Evolutionary conservation across 2,888 invertebrate species (phyloP), one percentile per base, ranked within the genome.

Genomic region (Oithona nana): DNA sequence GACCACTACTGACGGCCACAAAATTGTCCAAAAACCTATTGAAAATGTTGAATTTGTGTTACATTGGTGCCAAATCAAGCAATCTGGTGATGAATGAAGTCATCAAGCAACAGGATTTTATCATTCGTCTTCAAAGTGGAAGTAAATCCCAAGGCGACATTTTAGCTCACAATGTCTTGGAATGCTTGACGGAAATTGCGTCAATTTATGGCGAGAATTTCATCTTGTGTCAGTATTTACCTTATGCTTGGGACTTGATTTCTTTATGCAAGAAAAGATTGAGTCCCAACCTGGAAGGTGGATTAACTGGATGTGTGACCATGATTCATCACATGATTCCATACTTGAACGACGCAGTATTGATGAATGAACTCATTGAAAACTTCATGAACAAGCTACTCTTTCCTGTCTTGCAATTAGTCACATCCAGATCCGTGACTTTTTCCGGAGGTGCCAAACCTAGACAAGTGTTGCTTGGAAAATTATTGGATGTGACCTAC

Each of bases 1-100:
- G 97, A 0, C 95, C 97, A 0, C 88, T 95, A 56, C 77, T 97
- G 28, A 90, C 92, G 0, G 89, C 94, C 50, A 82, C 88, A 67
- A 85, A 88, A 75, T 78, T 97, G 29, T 87, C 93, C 0, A 80
- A 88, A 64, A 94, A 94, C 76, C 77, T 98, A 66, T 76, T 97
- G 13, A 82, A 93, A 70, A 93, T 97, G 88, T 75, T 97, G 61
- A 88, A 92, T 0, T 74, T 95, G 2, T 97, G 95, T 73, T 97
- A 93, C 71, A 83, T 88, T 26, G 89, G 87, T 0, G 82, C 81
- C 69, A 49, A 59, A 16, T n/a, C n/a, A n/a, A 59, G 59, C 26
- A n/a, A n/a, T 50, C n/a, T 50, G 1, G 24, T 26, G 24, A 16
- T 54, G 20, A 26, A 11, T 22, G 54, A 54, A 3, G 54, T 24